Conservation (phyloP, 2,888 invertebrate species). For the Neocrepidodera transversa region DNA sequence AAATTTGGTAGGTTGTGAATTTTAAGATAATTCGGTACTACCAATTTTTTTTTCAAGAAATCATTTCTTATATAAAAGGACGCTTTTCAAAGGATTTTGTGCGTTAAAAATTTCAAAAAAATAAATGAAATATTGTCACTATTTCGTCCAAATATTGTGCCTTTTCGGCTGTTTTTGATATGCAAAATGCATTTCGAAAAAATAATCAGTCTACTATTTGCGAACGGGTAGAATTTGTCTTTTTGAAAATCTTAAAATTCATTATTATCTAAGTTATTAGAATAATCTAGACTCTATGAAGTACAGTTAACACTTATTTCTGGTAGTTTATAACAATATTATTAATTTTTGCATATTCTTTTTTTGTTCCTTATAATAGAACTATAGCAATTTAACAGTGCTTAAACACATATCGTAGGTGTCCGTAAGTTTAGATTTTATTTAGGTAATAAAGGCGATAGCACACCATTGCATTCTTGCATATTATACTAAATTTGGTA, state of each 20-base stretch:
- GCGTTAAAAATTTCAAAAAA: slow-evolving; percentile 6
- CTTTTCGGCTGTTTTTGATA: slow-evolving; percentile 35
- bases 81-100: slow-evolving; percentile 5
- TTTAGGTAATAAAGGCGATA: slow-evolving; percentile 12
- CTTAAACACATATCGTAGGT: slow-evolving; percentile 44
- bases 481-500: neutral
- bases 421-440: slow-evolving; percentile 22
- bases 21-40: too few relatives aligned
- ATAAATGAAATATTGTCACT: slow-evolving; percentile 32
- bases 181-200: slow-evolving; percentile 45
- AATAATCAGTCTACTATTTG: slow-evolving; percentile 38
- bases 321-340: slow-evolving; percentile 60
- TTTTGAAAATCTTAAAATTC: slow-evolving; percentile 39
- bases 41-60: too few relatives aligned
- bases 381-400: slow-evolving; percentile 56
- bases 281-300: slow-evolving; percentile 64
- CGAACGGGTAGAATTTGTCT: slow-evolving; percentile 32
- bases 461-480: slow-evolving; percentile 15
- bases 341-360: slow-evolving; percentile 50
- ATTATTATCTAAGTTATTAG: slow-evolving; percentile 39
- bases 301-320: slow-evolving; percentile 62
- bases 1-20: neutral
- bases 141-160: slow-evolving; percentile 14
- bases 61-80: too few relatives aligned
- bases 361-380: slow-evolving; percentile 51